Conservation (phyloP, 2,888 invertebrate genomes). For the Caenorhabditis afra region DNA sequence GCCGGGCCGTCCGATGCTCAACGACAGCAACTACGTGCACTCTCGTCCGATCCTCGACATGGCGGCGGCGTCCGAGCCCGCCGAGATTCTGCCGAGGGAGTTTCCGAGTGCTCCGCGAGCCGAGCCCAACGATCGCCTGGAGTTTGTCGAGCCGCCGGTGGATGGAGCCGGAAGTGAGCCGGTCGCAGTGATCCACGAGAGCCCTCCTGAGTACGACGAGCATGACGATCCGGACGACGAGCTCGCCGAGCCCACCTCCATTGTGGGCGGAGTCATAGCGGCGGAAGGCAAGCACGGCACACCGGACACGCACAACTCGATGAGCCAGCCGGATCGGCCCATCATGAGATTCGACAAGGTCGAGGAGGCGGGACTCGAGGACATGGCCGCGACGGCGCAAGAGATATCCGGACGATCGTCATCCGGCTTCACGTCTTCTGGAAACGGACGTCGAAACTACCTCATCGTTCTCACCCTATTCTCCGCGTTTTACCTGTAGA, state of each 20-base stretch:
- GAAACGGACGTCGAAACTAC: too few relatives aligned
- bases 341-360: conserved; percentile 46
- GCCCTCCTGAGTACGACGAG: background rate
- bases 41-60: conserved; percentile 61
- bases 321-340: conserved; percentile 13
- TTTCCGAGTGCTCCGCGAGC: conserved; percentile 57
- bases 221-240: conserved; percentile 6
- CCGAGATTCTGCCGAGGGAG: conserved; percentile 55
- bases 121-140: conserved; percentile 47
- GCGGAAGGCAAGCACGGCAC: background rate
- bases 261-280: background rate
- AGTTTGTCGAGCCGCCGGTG: conserved; percentile 39
- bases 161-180: conserved; percentile 32
- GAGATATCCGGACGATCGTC: conserved; percentile 9
- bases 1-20: conserved; percentile 58
- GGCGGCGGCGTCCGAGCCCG: conserved; percentile 39
- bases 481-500: too few relatives aligned
- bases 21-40: conserved; percentile 62
- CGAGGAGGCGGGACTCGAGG: conserved; percentile 25
- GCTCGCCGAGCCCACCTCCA: background rate
- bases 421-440: background rate
- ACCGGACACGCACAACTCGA: conserved; percentile 19
- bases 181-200: background rate
- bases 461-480: too few relatives aligned
- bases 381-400: conserved; percentile 16